These are phyloP conservation scores for Caloenas nicobarica DNA, from an alignment of 2,113 vertebrate species.

Conservation along the genomic window DNA sequence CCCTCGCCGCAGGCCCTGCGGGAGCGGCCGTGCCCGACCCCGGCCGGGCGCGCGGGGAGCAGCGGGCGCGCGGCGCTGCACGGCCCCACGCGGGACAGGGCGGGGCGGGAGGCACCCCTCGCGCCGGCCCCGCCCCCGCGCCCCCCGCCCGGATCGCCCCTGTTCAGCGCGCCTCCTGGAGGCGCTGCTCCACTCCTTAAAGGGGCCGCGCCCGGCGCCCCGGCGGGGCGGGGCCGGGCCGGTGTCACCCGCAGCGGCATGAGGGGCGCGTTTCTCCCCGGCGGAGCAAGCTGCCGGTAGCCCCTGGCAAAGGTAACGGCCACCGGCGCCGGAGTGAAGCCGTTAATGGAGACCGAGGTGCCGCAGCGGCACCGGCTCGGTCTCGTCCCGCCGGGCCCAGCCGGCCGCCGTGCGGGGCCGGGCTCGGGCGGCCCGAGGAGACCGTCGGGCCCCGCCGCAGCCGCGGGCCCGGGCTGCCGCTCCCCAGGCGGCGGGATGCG, in stretches of 20 bases:
- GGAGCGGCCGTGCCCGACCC: not conserved
- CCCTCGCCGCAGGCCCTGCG: not conserved
- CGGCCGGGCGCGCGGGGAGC: not conserved
- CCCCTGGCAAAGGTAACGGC: not conserved
- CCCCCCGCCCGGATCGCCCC: too few species aligned
- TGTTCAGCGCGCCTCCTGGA: too few species aligned
- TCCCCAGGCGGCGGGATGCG: too few species aligned
- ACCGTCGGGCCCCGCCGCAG: not conserved
- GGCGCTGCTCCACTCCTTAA: too few species aligned
- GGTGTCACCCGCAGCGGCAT: rapidly evolving
- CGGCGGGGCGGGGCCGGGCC: not conserved
- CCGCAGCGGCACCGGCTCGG: not conserved
- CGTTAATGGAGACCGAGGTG: not conserved
- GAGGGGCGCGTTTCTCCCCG: not conserved
- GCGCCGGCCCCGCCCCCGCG: too few species aligned
- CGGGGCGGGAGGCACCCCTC: too few species aligned
- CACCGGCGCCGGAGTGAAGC: not conserved
- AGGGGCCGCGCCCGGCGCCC: not conserved
- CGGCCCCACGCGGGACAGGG: too few species aligned
- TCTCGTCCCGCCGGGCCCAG: too few species aligned
- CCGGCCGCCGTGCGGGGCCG: not conserved
- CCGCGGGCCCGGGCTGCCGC: too few species aligned
- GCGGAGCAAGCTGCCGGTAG: not conserved
- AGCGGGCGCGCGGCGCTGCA: too few species aligned
- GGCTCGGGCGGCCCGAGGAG: not conserved